A percentile compares a stretch with the other conserved stretches of the same genome.
Conservation (phyloP, 2,888 invertebrate species). For the Flexamia atlantica region DNA sequence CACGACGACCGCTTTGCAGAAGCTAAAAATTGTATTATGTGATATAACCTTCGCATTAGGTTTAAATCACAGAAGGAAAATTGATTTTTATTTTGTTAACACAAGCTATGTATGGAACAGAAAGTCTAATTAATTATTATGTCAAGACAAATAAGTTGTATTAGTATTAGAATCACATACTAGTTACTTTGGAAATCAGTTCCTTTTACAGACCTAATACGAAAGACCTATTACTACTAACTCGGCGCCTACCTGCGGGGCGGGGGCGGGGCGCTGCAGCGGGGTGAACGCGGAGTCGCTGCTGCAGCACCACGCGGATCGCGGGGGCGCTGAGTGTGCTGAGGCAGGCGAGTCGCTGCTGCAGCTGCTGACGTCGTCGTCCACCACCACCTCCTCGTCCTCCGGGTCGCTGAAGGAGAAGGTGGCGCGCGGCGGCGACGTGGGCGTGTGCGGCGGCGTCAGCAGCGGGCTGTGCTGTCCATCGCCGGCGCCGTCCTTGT, state of each 20-base stretch:
- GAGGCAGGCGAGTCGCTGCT: slow-evolving; percentile 31
- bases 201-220: too few species aligned
- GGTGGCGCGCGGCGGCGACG: slow-evolving; percentile 70
- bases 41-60: too few species aligned
- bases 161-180: too few species aligned
- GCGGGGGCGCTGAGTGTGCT: slow-evolving; percentile 22
- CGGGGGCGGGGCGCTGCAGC: slow-evolving; percentile 40
- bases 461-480: slow-evolving; percentile 77
- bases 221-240: too few species aligned
- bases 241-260: slow-evolving; percentile 18
- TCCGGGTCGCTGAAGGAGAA: slow-evolving; percentile 56
- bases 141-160: too few species aligned
- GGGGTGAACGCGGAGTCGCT: slow-evolving; percentile 65
- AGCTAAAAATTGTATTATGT: too few species aligned
- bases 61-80: too few species aligned
- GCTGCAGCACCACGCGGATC: slow-evolving; percentile 68
- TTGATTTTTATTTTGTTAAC: too few species aligned
- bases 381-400: slow-evolving; percentile 64
- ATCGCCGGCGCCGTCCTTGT: slow-evolving; percentile 71
- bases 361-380: slow-evolving; percentile 64
- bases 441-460: slow-evolving; percentile 87
- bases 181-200: too few species aligned
- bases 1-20: too few species aligned
- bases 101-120: too few species aligned
- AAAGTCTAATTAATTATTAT: too few species aligned